Conservation (phyloP, 1,140 invertebrate species). For the Uloborus diversus region DNA sequence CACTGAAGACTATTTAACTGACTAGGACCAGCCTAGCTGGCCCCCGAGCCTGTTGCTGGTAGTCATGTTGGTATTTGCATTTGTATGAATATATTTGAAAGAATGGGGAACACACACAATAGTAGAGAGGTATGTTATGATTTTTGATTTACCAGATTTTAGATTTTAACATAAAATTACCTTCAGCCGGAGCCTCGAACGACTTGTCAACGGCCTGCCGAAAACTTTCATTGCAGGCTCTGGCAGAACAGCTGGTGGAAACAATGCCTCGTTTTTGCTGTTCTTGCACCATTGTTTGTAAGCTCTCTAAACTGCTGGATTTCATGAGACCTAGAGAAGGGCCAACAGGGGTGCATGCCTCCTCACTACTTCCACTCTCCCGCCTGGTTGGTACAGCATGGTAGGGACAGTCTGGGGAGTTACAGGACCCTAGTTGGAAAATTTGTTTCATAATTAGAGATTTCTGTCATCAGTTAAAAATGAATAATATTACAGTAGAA, state of each 20-base stretch:
- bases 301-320: constrained; percentile 86
- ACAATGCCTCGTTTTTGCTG: constrained; percentile 65
- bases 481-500: no score
- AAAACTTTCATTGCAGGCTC: constrained; percentile 82
- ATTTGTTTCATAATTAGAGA: no score
- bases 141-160: no score
- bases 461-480: no score
- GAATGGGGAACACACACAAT: no score
- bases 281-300: constrained; percentile 87
- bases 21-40: no score
- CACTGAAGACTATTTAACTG: no score
- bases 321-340: constrained; percentile 84
- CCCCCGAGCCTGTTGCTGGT: no score
- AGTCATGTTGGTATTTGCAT: no score
- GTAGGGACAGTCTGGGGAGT: constrained; percentile 57
- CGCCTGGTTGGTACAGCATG: constrained; percentile 45
- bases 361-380: constrained; percentile 2
- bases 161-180: no score
- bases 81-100: no score
- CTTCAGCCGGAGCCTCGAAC: constrained; percentile 68
- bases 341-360: constrained; percentile 67
- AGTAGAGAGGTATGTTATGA: no score
- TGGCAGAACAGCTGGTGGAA: constrained; percentile 71
- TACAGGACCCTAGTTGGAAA: constrained; percentile 49
- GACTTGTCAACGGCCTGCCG: constrained; percentile 79